Evolutionary conservation across 2,888 invertebrate genomes (phyloP), one percentile per base, ranked within the genome.

Genomic region (Pedicia rivosa): DNA sequence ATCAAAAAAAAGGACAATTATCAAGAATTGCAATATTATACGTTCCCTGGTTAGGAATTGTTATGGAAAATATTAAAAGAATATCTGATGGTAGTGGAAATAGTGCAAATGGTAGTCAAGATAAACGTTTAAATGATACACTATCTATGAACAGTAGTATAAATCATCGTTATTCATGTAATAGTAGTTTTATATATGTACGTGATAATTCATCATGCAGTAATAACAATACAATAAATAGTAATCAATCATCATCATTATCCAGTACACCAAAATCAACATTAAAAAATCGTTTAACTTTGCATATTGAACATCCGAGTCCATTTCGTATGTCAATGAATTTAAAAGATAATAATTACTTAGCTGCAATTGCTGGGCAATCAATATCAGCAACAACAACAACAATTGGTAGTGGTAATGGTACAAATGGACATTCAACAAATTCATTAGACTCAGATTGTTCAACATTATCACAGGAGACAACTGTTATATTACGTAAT

Each of bases 11-110:
- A 54, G 78, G 80, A 5, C 82, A 84, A 53, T 68, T 82, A 51
- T 77, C 79, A 5, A 68, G 94, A 35, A 84, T 97, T 36, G 84
- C 90, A 0, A 70, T 83, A 28, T 67, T 97, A 19, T 97, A 97
- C 57, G 74, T 90, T 37, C 95, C 95, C 0, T 82, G 92, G 75
- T 65, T 97, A 43, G 76, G 80, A 4, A 74, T 94, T 37, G 80
- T 90, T 2, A 64, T 87, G 54, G 94, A 94, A 47, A 88, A 88
- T 63, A 68, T 88, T 38, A 77, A 80, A 51, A 72, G 91, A 25
- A 68, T 87, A 22, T 62, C 65, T 35, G 65, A 66, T 40, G 53
- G 61, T 9, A 63, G 62, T 12, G n/a, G n/a, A n/a, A n/a, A n/a
- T n/a, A n/a, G n/a, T n/a, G n/a, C n/a, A n/a, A n/a, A n/a, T n/a